Evolutionary conservation across 2,888 invertebrate species (phyloP).

Genomic region (Neoaliturus tenellus): DNA sequence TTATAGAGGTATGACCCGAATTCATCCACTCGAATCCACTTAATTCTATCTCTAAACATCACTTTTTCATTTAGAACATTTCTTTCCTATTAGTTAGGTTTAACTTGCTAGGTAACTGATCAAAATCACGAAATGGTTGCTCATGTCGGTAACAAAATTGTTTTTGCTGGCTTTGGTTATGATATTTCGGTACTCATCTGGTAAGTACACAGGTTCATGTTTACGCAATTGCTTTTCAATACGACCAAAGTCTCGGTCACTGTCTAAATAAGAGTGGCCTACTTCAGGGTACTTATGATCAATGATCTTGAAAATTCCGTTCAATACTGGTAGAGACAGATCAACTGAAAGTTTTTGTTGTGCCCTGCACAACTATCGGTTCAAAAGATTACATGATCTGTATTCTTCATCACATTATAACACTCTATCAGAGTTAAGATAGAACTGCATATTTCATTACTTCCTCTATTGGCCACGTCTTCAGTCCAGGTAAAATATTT

Average conservation of each 20-base stretch:
- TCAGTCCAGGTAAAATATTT: constrained; percentile 64
- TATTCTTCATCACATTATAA: constrained; percentile 4
- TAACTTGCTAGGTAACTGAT: constrained; percentile 24
- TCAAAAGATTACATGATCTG: constrained; percentile 65
- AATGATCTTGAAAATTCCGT: constrained; percentile 65
- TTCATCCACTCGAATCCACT: constrained; percentile 47
- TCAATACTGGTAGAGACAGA: constrained; percentile 58
- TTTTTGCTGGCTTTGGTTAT: constrained; percentile 13
- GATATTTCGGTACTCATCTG: constrained; percentile 2
- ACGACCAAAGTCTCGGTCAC: constrained; percentile 68
- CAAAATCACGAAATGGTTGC: constrained; percentile 42
- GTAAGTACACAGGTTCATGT: not conserved
- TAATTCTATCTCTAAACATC: constrained; percentile 47
- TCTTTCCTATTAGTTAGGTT: constrained; percentile 45
- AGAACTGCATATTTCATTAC: constrained; percentile 56
- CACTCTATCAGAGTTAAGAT: constrained; percentile 52
- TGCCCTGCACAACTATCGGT: constrained; percentile 57
- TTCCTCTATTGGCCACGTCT: constrained; percentile 59
- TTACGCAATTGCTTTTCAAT: constrained; percentile 67
- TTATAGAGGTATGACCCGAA: constrained; percentile 53
- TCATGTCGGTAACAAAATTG: constrained; percentile 45
- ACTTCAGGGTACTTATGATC: constrained; percentile 70
- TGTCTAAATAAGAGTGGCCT: constrained; percentile 69
- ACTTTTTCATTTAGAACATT: constrained; percentile 37
- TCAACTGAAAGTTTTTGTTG: constrained; percentile 58